These are phyloP conservation scores for Diarsia rubi DNA, from an alignment of 2,888 invertebrate species.

Conservation along the genomic window DNA sequence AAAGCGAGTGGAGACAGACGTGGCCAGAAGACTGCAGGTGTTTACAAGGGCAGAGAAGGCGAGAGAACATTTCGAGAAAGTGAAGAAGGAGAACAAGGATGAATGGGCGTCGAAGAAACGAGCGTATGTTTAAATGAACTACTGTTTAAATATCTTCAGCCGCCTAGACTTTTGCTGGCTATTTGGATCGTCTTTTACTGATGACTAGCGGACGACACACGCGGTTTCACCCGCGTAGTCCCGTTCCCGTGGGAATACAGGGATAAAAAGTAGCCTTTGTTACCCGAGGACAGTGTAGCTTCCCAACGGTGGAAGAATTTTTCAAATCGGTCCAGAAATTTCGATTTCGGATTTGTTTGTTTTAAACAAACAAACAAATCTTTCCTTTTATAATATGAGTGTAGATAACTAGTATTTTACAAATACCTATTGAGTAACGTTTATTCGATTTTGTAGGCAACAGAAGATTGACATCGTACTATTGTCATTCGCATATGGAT, in stretches of 20 bases:
- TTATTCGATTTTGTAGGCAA: neutral
- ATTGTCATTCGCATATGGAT: neutral
- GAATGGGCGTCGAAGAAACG: constrained; percentile 84
- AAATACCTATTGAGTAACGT: neutral
- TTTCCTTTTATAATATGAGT: too few species aligned
- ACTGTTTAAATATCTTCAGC: neutral
- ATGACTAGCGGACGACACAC: too few species aligned
- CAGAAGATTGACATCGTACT: neutral
- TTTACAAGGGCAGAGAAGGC: constrained; percentile 82
- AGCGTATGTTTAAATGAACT: constrained; percentile 69
- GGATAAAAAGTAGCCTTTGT: too few species aligned
- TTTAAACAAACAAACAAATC: too few species aligned
- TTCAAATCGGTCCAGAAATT: too few species aligned
- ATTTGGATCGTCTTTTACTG: neutral
- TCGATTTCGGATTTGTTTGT: too few species aligned
- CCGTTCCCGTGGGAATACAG: too few species aligned
- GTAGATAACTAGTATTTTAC: too few species aligned
- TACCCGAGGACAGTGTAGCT: too few species aligned
- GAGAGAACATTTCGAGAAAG: constrained; percentile 81
- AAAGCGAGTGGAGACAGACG: constrained; percentile 83
- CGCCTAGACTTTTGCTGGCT: neutral
- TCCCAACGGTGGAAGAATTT: too few species aligned
- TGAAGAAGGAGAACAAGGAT: constrained; percentile 80
- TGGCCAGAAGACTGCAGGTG: constrained; percentile 75
- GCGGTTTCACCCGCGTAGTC: too few species aligned